Evolutionary conservation across 2,113 vertebrate genomes (phyloP).

Genomic region (Pycnonotus jocosus): DNA sequence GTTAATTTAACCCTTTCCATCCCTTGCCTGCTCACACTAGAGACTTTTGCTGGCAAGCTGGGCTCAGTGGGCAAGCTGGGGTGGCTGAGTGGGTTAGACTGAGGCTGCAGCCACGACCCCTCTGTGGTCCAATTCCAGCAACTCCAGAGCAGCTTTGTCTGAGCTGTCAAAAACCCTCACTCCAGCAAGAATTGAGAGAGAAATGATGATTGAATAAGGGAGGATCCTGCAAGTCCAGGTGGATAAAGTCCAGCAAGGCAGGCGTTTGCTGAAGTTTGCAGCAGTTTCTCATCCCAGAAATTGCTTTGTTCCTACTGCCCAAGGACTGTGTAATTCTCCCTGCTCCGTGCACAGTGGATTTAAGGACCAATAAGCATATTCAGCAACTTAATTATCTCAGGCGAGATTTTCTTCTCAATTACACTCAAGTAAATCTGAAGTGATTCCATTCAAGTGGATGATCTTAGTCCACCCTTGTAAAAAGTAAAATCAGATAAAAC

Average conservation of each 20-base stretch:
- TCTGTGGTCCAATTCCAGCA: neutral
- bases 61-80: neutral
- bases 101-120: neutral
- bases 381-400: slow-evolving; percentile 3
- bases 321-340: neutral
- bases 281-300: neutral
- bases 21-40: neutral
- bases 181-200: neutral
- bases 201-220: neutral
- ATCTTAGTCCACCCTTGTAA: neutral
- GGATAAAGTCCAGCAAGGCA: neutral
- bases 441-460: slow-evolving; percentile 7
- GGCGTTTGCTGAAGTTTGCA: neutral
- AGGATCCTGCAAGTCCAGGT: neutral
- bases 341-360: neutral
- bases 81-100: neutral
- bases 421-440: slow-evolving; percentile 35
- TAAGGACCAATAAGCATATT: slow-evolving; percentile 14
- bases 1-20: slow-evolving; percentile 55
- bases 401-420: slow-evolving; percentile 50
- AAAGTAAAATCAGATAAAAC: neutral
- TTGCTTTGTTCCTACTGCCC: neutral
- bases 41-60: neutral
- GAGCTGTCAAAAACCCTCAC: neutral
- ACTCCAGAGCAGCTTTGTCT: neutral